Evolutionary conservation across 2,797 vertebrate species (phyloP), one percentile per base, ranked within the genome.

Genomic region (Gymnodraco acuticeps): DNA sequence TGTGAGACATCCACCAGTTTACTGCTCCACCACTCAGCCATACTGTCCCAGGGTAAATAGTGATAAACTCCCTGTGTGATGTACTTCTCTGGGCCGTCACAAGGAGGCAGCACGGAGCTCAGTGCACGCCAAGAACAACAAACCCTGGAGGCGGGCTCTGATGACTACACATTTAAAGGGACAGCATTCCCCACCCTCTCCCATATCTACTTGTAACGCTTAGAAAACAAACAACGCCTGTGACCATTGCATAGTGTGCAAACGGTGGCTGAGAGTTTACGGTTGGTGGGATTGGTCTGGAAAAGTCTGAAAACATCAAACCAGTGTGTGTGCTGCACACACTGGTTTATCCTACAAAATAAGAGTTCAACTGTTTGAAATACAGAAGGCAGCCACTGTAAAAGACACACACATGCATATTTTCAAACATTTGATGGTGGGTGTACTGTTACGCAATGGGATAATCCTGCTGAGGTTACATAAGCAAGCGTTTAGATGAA

Each of bases 141-240:
- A 89, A 86, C 83, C 42, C 59, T 65, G 85, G 89, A 88, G 92
- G 92, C 43, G 91, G 88, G 81, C 83, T 54, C 71, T 61, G 79
- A 83, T 73, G 89, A 91, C 86, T 84, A 77, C 85, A 80, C 84
- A 80, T 79, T 91, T 89, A 92, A 94, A 93, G 91, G 80, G 87
- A 87, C 89, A 88, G 88, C 31, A 80, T 72, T 74, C 78, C 54
- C 78, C 77, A 43, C 72, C 84, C 80, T 75, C 77, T 80, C 61
- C 70, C 69, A 55, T 69, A 65, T 80, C 72, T 38, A 65, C 85
- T 81, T 82, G 81, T 76, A 87, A 80, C 73, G 72, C 78, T 91
- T 84, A 80, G 71, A 87, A 85, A 91, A 93, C 86, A 85, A 92
- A 87, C 75, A 80, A 61, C 41, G 80, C 76, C 81, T 76, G 87